Evolutionary conservation across 2,113 vertebrate genomes (phyloP).

Genomic region (Motacilla alba): DNA sequence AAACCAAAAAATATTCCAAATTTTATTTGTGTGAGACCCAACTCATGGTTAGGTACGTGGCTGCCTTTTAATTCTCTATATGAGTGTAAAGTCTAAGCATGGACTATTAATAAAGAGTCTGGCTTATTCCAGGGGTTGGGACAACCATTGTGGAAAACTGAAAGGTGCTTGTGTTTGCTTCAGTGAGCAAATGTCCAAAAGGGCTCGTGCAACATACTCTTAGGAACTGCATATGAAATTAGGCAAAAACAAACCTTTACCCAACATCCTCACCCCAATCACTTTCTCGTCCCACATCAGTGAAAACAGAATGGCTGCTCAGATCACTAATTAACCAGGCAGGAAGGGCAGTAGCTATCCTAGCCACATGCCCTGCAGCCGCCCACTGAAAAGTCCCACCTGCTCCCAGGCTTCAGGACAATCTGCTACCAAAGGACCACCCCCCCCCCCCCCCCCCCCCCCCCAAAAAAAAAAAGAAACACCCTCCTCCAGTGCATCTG

Average conservation of each 20-base stretch:
- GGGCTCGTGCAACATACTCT: fast-evolving
- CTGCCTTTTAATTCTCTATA: neutral
- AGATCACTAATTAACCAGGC: neutral
- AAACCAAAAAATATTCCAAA: neutral
- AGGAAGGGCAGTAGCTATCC: neutral
- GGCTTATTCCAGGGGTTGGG: neutral
- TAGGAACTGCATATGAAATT: neutral
- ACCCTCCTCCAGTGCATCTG: too few relatives aligned
- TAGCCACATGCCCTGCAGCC: neutral
- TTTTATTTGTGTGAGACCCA: neutral
- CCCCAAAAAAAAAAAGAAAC: too few relatives aligned
- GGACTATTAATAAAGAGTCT: neutral
- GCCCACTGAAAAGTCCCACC: too few relatives aligned
- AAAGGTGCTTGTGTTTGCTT: fast-evolving
- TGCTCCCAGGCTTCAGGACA: neutral
- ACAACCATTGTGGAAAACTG: neutral
- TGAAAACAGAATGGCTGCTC: neutral
- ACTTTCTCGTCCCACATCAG: neutral
- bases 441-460: too few relatives aligned
- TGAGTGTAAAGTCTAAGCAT: neutral
- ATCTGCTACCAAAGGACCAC: neutral
- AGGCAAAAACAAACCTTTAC: neutral
- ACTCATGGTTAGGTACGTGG: neutral
- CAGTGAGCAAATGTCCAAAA: neutral
- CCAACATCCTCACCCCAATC: fast-evolving